Evolutionary conservation across 1,140 invertebrate species (phyloP), one percentile per base, ranked within the genome.

Genomic region (Zaprionus kolodkinae): DNA sequence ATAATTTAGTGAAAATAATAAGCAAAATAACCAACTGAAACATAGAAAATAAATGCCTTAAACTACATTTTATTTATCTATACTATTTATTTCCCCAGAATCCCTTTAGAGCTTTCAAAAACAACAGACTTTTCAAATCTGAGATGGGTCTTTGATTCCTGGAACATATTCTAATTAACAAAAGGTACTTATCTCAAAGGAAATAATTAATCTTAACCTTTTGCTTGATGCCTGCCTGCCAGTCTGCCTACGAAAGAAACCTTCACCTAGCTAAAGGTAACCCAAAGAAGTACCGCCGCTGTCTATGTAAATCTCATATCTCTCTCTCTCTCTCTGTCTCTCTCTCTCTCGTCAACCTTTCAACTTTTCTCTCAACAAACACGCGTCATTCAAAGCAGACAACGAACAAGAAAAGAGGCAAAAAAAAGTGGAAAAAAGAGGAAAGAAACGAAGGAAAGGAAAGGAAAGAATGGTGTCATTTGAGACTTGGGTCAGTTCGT

Each of bases 401-500:
- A 30, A 30, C 27, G 6, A 30, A 30, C 27, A 30, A 6, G 4
- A 30, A 30, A 30, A 30, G 4, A 27, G 2, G 25, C 1, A 4
- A 27, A 27, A 27, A 27, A n/a, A n/a, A n/a, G n/a, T n/a, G n/a
- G n/a, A n/a, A n/a, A 1, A 21, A 21, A 21, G 21, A 21, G 21
- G 21, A 21, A 21, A 21, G 21, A 21, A 21, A 21, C 21, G 21
- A 21, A 21, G 21, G 21, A 21, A 21, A 21, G 21, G 21, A 21
- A 21, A 21, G 21, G 21, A 33, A 40, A 55, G 50, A 60, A 60
- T 27, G n/a, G 57, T 48, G 60, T 62, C 65, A 74, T 50, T 63
- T 60, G 59, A 36, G 36, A 56, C 21, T 50, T 38, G 40, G 66
- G 66, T 63, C 72, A 74, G 66, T 72, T 72, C 27, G 70, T 57